phyloP scores from a whole-genome alignment of 2,113 vertebrate species.

The Indicator indicator region DNA sequence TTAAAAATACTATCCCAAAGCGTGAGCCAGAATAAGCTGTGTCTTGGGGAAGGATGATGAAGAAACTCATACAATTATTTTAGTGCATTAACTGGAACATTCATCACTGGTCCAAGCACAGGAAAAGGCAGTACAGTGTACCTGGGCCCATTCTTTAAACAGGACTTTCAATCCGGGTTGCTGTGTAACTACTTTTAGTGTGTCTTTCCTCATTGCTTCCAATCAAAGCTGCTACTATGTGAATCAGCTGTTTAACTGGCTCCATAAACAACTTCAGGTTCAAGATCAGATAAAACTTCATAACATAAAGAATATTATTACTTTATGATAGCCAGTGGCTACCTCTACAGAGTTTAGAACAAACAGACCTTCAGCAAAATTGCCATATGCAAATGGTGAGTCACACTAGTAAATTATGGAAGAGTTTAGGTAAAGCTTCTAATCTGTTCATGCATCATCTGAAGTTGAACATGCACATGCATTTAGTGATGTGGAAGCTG shows the following conservation, averaged over 20 bases:
- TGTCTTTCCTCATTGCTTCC: neutral
- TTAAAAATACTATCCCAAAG: neutral
- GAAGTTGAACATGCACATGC: neutral
- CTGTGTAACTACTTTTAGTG: neutral
- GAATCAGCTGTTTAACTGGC: neutral
- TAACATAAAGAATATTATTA: neutral
- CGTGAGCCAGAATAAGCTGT: neutral
- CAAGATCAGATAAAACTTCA: neutral
- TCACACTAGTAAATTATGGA: neutral
- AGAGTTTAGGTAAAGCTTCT: neutral
- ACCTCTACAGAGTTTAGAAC: neutral
- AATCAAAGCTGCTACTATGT: neutral
- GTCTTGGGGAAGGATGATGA: neutral
- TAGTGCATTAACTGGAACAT: neutral
- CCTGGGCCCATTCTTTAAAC: neutral
- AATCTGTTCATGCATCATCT: neutral
- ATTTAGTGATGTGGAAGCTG: neutral
- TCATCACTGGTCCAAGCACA: neutral
- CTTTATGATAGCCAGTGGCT: neutral
- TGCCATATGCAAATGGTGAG: neutral
- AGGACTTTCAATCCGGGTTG: neutral
- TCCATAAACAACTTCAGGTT: neutral
- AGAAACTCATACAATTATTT: neutral
- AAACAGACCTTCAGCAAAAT: neutral
- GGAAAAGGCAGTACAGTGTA: neutral